Evolutionary conservation across 2,888 invertebrate species (phyloP).

Genomic region (Prenolepis imparis): DNA sequence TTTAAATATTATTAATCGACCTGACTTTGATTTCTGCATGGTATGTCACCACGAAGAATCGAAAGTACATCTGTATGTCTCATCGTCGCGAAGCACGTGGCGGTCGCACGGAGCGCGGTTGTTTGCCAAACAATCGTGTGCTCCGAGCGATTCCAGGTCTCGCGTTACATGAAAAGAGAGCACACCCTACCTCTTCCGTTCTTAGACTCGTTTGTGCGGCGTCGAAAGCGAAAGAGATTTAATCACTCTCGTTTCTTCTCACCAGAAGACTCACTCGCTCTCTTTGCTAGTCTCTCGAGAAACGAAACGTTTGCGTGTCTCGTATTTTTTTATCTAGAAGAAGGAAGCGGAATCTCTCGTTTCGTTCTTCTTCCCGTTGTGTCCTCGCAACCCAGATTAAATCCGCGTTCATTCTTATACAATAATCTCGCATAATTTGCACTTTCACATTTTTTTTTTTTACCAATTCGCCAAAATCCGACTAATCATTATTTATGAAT

Average conservation of each 20-base stretch:
- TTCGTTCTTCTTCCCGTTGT: neutral
- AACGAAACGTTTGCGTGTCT: conserved; percentile 6
- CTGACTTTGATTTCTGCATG: neutral
- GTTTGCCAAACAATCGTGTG: conserved; percentile 59
- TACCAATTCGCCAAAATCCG: neutral
- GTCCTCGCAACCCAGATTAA: neutral
- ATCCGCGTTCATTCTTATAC: neutral
- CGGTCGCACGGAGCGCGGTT: conserved; percentile 40
- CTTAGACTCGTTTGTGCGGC: conserved; percentile 4
- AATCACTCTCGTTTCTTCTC: conserved; percentile 59
- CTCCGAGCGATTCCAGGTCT: conserved; percentile 29
- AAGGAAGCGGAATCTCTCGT: conserved; percentile 29
- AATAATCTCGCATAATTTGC: neutral
- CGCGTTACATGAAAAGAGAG: conserved; percentile 55
- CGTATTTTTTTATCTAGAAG: neutral
- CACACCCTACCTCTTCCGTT: conserved; percentile 29
- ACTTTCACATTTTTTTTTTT: neutral
- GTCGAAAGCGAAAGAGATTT: conserved; percentile 58
- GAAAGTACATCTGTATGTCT: conserved; percentile 27
- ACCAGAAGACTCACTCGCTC: conserved; percentile 1
- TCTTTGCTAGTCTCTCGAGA: neutral
- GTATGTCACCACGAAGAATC: neutral
- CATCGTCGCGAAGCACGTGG: conserved; percentile 26
- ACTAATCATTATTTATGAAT: neutral
- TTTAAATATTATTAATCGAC: neutral